These are phyloP conservation scores for Heloderma charlesbogerti DNA, from an alignment of 2,113 vertebrate genomes.

Conservation along the genomic window DNA sequence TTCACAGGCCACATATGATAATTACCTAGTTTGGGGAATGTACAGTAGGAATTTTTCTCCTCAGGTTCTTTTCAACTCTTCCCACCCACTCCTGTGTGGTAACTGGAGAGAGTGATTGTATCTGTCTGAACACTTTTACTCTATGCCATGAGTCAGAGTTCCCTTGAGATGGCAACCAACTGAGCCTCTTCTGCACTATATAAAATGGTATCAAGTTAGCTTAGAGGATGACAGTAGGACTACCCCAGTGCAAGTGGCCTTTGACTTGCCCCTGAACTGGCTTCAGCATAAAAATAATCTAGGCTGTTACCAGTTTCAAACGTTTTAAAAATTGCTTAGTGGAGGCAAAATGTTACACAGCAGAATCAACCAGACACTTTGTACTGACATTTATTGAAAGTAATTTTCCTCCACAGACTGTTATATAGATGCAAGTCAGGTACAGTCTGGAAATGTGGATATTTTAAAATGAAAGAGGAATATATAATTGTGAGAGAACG, in stretches of 20 bases:
- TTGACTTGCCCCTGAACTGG: constrained; percentile 4
- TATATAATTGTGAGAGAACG: constrained; percentile 51
- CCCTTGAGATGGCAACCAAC: background rate
- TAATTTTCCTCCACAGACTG: constrained; percentile 56
- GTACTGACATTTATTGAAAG: constrained; percentile 46
- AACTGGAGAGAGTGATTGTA: background rate
- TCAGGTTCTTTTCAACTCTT: background rate
- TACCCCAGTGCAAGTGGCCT: background rate
- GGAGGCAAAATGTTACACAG: constrained; percentile 2
- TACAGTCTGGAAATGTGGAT: constrained; percentile 60
- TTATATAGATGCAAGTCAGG: constrained; percentile 53
- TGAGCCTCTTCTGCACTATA: background rate
- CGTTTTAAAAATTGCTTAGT: constrained; percentile 1
- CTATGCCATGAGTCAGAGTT: background rate
- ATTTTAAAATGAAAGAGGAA: constrained; percentile 72
- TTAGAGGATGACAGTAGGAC: background rate
- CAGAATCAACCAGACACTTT: background rate
- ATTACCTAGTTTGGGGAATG: background rate
- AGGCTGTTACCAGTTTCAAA: background rate
- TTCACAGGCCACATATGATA: background rate
- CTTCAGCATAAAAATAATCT: constrained; percentile 12
- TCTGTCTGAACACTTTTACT: background rate
- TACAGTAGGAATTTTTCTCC: background rate
- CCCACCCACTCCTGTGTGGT: background rate
- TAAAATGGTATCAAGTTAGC: constrained; percentile 9